Percentiles rank a stretch among this genome's conserved stretches.
phyloP scores from a whole-genome alignment of 2,888 invertebrate species.

The Tortrix viridana region DNA sequence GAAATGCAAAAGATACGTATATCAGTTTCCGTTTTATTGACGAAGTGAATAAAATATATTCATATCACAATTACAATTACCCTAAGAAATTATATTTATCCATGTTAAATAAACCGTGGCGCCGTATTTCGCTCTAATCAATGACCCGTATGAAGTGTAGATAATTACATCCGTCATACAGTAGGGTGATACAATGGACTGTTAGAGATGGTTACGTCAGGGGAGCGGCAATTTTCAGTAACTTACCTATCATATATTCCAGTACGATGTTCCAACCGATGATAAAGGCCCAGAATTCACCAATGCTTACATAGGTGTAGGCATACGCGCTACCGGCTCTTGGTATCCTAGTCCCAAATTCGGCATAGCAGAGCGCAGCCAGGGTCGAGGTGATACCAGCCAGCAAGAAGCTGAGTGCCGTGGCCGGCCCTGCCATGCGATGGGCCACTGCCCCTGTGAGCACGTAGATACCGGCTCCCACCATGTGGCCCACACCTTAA shows the following conservation, averaged over 20 bases:
- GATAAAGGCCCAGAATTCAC: conserved; percentile 97
- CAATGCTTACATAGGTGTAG: conserved; percentile 96
- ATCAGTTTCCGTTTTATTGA: neutral
- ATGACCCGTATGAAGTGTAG: conserved; percentile 8
- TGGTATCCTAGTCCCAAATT: conserved; percentile 94
- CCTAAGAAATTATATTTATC: conserved; percentile 8
- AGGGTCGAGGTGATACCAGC: conserved; percentile 93
- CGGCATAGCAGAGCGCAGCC: conserved; percentile 94
- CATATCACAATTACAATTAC: neutral
- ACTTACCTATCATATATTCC: conserved; percentile 93
- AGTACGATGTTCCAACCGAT: conserved; percentile 97
- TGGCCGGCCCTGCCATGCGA: conserved; percentile 92
- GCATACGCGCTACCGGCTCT: conserved; percentile 97
- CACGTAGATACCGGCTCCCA: conserved; percentile 97
- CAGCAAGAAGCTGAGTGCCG: conserved; percentile 85
- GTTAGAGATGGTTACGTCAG: neutral
- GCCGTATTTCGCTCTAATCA: conserved; percentile 6
- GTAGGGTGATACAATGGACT: conserved; percentile 9
- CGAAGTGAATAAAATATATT: neutral
- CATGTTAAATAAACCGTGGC: conserved; percentile 19
- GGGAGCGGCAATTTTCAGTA: neutral
- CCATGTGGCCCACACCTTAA: conserved; percentile 96
- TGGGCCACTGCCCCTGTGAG: conserved; percentile 93
- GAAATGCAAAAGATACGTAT: conserved; percentile 46
- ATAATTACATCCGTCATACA: conserved; percentile 10